Percentiles rank a stretch among this genome's conserved stretches.
Evolutionary conservation across 2,888 invertebrate species (phyloP).

Genomic region (Scaptomyza tumidula): DNA sequence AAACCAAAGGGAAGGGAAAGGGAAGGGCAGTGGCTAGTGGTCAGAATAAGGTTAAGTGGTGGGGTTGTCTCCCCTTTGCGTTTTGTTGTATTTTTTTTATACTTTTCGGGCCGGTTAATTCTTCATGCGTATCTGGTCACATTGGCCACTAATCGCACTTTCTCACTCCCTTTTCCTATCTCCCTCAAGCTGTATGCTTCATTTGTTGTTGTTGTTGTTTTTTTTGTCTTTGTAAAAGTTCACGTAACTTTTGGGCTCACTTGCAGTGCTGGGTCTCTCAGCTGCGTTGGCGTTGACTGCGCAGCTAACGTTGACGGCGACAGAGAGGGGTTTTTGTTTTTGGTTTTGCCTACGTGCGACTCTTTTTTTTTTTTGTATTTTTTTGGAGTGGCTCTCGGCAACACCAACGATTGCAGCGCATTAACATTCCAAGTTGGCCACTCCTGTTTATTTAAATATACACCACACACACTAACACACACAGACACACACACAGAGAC

Average conservation of each 20-base stretch:
- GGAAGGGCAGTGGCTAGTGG: not conserved
- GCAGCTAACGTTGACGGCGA: slow-evolving; percentile 1
- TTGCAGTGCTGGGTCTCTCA: slow-evolving; percentile 21
- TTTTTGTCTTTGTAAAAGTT: slow-evolving; percentile 49
- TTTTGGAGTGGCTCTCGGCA: slow-evolving; percentile 60
- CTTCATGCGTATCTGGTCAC: too few relatives aligned
- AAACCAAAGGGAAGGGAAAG: not conserved
- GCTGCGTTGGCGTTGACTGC: slow-evolving; percentile 16
- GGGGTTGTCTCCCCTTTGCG: too few relatives aligned
- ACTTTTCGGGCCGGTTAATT: too few relatives aligned
- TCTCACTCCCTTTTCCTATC: not conserved
- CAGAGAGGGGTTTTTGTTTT: slow-evolving; percentile 1
- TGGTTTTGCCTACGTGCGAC: slow-evolving; percentile 62
- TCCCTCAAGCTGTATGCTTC: not conserved
- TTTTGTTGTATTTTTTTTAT: too few relatives aligned
- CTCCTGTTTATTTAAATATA: slow-evolving; percentile 73
- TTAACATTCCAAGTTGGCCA: slow-evolving; percentile 79
- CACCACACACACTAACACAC: slow-evolving; percentile 32
- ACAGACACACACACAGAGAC: slow-evolving; percentile 17
- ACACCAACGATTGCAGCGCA: slow-evolving; percentile 74
- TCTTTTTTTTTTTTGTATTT: slow-evolving; percentile 23
- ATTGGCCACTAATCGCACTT: too few relatives aligned
- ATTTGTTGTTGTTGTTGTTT: not conserved
- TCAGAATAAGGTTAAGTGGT: too few relatives aligned
- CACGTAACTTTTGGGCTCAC: slow-evolving; percentile 62